Base-by-base conservation (phyloP, 2,797 vertebrate species). In the Sphenodon punctatus region DNA sequence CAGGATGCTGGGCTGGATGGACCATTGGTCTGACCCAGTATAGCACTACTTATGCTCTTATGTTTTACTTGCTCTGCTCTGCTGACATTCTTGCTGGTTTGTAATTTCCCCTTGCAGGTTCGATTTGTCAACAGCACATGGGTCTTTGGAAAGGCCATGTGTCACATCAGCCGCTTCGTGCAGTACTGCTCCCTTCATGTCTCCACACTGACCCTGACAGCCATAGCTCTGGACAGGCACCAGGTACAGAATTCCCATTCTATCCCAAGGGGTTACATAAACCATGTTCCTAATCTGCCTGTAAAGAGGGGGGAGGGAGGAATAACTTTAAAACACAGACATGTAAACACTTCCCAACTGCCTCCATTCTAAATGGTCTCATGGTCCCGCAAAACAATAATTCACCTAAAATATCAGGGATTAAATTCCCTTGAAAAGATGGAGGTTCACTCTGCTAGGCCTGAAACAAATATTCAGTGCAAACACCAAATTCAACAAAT, bases 161-260 rank as follows among this genome's bases (percentile, higher is more conserved):
- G 95, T 71, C 95, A 96, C 32, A 15, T 96, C 70, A 96, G 95
- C 87, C 93, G 94, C 71, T 96, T 96, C 0, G 94, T 92, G 34
- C 95, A 96, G 84, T 96, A 95, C 88, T 96, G 95, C 78, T 96
- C 95, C 15, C 91, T 96, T 3, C 95, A 96, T 0, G 94, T 96
- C 39, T 96, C 94, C 58, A 93, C 93, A 0, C 91, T 96, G 43
- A 96, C 95, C 25, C 88, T 96, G 67, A 95, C 92, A 0, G 95
- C 94, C 72, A 95, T 95, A 4, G 92, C 95, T 23, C 86, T 96
- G 14, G 94, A 96, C 84, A 80, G 95, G 84, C 92, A 95, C 85
- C 95, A 96, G 94, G 95, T 95, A 87, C 68, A 51, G 20, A 0
- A 0, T 8, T 2, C 1, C 34, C 20, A 0, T 1, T 23, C 23